A percentile compares a stretch with the other conserved stretches of the same genome.
Conservation (phyloP, 1,140 invertebrate genomes). For the Tetramorium alpestre region DNA sequence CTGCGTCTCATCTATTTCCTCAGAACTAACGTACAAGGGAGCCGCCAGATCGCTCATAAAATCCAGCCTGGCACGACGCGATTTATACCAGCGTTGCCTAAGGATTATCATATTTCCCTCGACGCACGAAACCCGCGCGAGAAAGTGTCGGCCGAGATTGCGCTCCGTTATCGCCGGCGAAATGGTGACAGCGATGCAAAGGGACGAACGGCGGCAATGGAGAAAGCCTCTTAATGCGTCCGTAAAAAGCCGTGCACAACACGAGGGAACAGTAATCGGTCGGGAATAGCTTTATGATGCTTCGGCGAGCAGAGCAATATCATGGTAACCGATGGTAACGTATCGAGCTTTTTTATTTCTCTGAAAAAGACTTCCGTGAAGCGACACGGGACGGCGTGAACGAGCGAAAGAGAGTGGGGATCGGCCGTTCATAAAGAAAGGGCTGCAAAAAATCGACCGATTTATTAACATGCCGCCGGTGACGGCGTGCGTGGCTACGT, state of each 20-base stretch:
- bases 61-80: slow-evolving; percentile 52
- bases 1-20: not conserved
- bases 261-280: slow-evolving; percentile 59
- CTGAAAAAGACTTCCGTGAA: slow-evolving; percentile 57
- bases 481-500: slow-evolving; percentile 56
- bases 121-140: slow-evolving; percentile 54
- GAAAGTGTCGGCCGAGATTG: slow-evolving; percentile 67
- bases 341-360: slow-evolving; percentile 60
- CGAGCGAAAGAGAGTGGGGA: not conserved
- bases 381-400: slow-evolving; percentile 5
- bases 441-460: slow-evolving; percentile 55
- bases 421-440: slow-evolving; percentile 38
- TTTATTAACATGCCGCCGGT: slow-evolving; percentile 54
- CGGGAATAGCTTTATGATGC: slow-evolving; percentile 55
- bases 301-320: slow-evolving; percentile 38
- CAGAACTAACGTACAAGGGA: slow-evolving; percentile 11
- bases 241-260: slow-evolving; percentile 20
- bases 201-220: slow-evolving; percentile 8
- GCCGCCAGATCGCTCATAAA: slow-evolving; percentile 44
- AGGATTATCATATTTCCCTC: slow-evolving; percentile 73
- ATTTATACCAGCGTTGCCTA: slow-evolving; percentile 58
- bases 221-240: slow-evolving; percentile 58
- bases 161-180: slow-evolving; percentile 65
- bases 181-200: slow-evolving; percentile 48
- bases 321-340: slow-evolving; percentile 46